These are phyloP conservation scores for Sitta carolinensis DNA, from an alignment of 2,797 vertebrate species.

Conservation along the genomic window DNA sequence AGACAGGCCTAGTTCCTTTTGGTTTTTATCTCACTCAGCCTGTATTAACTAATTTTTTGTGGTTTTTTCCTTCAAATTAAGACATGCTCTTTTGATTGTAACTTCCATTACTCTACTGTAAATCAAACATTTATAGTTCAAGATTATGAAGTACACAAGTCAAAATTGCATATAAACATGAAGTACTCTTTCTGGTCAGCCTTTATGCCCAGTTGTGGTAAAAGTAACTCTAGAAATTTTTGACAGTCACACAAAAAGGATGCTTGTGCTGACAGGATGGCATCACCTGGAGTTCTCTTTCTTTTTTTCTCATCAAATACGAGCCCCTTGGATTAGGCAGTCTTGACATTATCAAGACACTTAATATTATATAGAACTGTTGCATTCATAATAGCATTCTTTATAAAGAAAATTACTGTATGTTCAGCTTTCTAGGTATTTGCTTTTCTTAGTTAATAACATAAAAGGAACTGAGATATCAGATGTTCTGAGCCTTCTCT, in stretches of 20 bases:
- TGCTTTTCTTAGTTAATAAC: neutral
- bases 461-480: neutral
- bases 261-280: neutral
- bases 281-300: neutral
- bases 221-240: neutral
- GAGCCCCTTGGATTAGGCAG: neutral
- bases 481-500: neutral
- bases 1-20: neutral
- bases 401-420: neutral
- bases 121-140: constrained; percentile 17
- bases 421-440: neutral
- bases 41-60: neutral
- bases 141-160: neutral
- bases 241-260: neutral
- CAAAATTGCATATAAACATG: constrained; percentile 10
- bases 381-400: neutral
- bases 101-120: constrained; percentile 16
- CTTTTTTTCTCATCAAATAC: neutral
- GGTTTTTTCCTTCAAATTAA: neutral
- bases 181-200: neutral
- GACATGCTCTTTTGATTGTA: neutral
- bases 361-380: neutral
- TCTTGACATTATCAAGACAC: neutral
- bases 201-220: neutral
- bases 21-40: neutral